Conservation (phyloP, 2,888 invertebrate genomes). For the Drosophila austrosaltans region DNA sequence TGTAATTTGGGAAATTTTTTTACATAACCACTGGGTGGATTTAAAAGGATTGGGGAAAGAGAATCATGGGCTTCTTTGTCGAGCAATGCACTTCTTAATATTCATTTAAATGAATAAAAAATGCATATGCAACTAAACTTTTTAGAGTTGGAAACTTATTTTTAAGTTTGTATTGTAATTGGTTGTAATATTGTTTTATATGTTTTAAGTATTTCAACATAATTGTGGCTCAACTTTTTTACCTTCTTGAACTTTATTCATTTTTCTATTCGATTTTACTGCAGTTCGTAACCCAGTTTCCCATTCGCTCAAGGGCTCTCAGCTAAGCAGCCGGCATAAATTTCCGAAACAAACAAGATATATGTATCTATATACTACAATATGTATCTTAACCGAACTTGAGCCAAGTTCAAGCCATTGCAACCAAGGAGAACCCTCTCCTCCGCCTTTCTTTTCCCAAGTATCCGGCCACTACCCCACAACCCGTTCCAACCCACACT, state of each 20-base stretch:
- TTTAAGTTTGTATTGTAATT: too few relatives aligned
- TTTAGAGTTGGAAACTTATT: too few relatives aligned
- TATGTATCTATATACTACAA: constrained; percentile 1
- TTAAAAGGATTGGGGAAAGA: too few relatives aligned
- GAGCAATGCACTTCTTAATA: too few relatives aligned
- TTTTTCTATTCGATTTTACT: constrained; percentile 36
- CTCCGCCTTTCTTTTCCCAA: not conserved
- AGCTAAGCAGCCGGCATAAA: constrained; percentile 15
- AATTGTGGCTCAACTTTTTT: not conserved
- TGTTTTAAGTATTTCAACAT: not conserved
- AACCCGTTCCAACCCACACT: constrained; percentile 12
- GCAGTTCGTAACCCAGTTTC: constrained; percentile 41
- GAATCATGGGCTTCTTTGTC: too few relatives aligned
- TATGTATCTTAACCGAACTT: constrained; percentile 19
- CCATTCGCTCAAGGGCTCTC: constrained; percentile 7
- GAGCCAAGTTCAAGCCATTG: constrained; percentile 37
- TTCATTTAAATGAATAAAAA: too few relatives aligned
- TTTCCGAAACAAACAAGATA: constrained; percentile 33
- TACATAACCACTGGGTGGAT: too few relatives aligned
- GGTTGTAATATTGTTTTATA: not conserved
- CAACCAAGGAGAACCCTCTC: constrained; percentile 19
- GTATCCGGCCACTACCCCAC: not conserved
- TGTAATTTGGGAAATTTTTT: too few relatives aligned
- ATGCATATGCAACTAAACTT: too few relatives aligned
- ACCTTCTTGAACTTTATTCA: constrained; percentile 24